Conservation (phyloP, 2,113 vertebrate species). For the Tiliqua scincoides region DNA sequence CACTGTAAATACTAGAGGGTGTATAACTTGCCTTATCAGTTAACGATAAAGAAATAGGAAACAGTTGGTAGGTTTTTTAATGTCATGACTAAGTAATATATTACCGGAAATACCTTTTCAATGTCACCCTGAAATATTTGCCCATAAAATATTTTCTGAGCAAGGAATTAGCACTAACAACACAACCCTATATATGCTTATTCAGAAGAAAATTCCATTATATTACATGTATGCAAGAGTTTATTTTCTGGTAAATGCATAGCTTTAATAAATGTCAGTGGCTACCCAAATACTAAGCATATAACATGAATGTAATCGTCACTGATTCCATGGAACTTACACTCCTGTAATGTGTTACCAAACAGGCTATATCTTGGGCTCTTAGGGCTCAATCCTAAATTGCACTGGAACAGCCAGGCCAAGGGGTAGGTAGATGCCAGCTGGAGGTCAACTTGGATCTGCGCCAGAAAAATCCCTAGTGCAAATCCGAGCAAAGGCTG, state of each 20-base stretch:
- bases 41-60: conserved; percentile 54
- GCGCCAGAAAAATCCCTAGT: too few relatives aligned
- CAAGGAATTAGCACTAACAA: neutral
- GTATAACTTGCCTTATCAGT: conserved; percentile 61
- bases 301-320: neutral
- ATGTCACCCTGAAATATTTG: conserved; percentile 18
- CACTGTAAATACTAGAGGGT: conserved; percentile 61
- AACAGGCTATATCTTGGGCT: neutral
- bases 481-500: too few relatives aligned
- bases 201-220: too few relatives aligned
- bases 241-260: too few relatives aligned
- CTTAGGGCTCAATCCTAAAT: too few relatives aligned
- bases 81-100: conserved; percentile 60
- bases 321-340: neutral
- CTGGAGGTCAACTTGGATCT: too few relatives aligned
- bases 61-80: conserved; percentile 51
- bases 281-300: neutral
- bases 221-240: too few relatives aligned
- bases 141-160: neutral
- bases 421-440: too few relatives aligned
- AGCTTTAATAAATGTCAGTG: neutral
- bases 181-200: neutral
- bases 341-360: neutral
- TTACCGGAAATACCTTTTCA: conserved; percentile 45
- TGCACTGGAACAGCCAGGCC: too few relatives aligned